These are phyloP conservation scores for Actinernus sp. DNA, from an alignment of 92 coral and sea anemone species.

Conservation along the genomic window DNA sequence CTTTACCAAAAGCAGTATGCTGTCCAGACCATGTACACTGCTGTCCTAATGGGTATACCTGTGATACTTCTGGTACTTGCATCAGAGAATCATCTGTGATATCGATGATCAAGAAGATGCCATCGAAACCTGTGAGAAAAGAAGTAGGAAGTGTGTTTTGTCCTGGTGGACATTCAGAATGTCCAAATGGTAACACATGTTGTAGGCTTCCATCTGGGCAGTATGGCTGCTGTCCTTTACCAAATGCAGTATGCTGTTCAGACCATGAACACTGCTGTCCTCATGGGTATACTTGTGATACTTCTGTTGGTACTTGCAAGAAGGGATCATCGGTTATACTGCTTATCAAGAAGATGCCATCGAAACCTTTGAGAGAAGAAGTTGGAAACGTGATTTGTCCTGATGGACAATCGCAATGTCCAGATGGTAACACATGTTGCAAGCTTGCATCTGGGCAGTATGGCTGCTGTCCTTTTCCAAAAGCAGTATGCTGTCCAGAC, in stretches of 20 bases:
- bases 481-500: slow-evolving; percentile 72
- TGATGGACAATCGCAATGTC: slow-evolving; percentile 51
- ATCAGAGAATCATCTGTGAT: not conserved
- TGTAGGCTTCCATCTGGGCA: slow-evolving; percentile 42
- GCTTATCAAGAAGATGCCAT: not conserved
- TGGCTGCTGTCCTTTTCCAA: slow-evolving; percentile 71
- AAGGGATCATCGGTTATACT: not conserved
- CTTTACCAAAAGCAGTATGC: slow-evolving; percentile 49
- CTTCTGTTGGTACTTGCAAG: slow-evolving; percentile 50
- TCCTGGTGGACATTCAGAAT: slow-evolving; percentile 40
- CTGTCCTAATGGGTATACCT: slow-evolving; percentile 70
- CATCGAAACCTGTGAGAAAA: slow-evolving; percentile 27
- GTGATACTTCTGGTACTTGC: slow-evolving; percentile 29
- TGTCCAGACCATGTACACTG: slow-evolving; percentile 70
- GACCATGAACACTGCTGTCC: slow-evolving; percentile 50
- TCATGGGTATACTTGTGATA: slow-evolving; percentile 26
- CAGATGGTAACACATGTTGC: slow-evolving; percentile 72
- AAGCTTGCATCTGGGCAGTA: slow-evolving; percentile 39
- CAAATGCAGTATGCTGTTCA: slow-evolving; percentile 50
- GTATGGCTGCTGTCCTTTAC: slow-evolving; percentile 54
- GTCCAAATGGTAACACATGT: slow-evolving; percentile 66
- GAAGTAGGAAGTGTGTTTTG: slow-evolving; percentile 33
- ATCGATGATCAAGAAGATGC: slow-evolving; percentile 17
- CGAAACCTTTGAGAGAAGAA: slow-evolving; percentile 8
- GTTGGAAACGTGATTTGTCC: slow-evolving; percentile 57